Evolutionary conservation across 2,797 vertebrate species (phyloP).

Genomic region (Buphagus erythrorhynchus): DNA sequence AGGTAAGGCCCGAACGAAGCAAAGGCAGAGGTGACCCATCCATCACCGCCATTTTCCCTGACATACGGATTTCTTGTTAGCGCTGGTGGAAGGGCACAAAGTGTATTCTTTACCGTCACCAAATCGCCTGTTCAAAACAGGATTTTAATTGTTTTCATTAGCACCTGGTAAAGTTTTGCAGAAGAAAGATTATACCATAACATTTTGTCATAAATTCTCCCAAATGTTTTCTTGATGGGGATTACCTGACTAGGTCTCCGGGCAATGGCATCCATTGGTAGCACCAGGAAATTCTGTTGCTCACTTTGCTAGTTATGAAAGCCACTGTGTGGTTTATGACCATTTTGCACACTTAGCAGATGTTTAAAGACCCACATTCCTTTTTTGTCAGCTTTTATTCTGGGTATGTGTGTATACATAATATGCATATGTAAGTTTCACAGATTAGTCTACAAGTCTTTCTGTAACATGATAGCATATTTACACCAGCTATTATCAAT

Average conservation of each 20-base stretch:
- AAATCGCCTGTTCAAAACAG: not conserved
- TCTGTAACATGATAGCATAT: not conserved
- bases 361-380: not conserved
- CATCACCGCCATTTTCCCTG: not conserved
- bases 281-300: not conserved
- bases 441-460: not conserved
- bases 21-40: not conserved
- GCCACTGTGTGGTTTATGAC: rapidly evolving
- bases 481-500: not conserved
- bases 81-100: not conserved
- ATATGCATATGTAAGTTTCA: not conserved
- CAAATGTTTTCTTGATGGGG: not conserved
- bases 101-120: not conserved
- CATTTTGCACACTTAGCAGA: not conserved
- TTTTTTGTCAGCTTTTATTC: not conserved
- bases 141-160: not conserved
- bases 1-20: conserved; percentile 78
- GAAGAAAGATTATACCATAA: not conserved
- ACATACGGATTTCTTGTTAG: not conserved
- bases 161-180: not conserved
- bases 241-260: not conserved
- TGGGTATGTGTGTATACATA: not conserved
- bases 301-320: not conserved
- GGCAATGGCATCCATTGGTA: not conserved
- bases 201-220: not conserved